These are phyloP conservation scores for Champsocephalus gunnari DNA, from an alignment of 2,797 vertebrate species.

Conservation along the genomic window DNA sequence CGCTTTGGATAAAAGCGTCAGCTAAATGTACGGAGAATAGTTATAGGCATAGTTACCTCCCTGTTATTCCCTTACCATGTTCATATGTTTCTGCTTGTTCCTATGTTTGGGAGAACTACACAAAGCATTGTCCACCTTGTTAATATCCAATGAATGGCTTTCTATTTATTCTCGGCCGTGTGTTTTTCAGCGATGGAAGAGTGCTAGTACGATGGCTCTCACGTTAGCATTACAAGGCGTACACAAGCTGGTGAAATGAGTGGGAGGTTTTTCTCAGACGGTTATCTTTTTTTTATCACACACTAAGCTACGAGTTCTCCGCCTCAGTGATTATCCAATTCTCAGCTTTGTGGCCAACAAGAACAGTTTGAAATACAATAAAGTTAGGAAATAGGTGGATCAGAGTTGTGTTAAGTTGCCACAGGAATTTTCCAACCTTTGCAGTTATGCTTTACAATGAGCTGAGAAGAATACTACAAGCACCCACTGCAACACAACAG, in stretches of 20 bases:
- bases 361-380: background rate
- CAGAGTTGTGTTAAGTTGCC: background rate
- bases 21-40: background rate
- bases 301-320: background rate
- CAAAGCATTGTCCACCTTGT: background rate
- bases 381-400: background rate
- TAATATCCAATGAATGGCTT: slow-evolving; percentile 19
- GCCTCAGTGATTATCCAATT: background rate
- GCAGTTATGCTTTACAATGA: slow-evolving; percentile 11
- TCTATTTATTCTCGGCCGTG: slow-evolving; percentile 1
- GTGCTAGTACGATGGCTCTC: background rate
- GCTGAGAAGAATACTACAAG: too few species aligned
- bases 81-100: background rate
- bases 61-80: background rate
- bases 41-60: background rate
- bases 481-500: too few species aligned
- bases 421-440: slow-evolving; percentile 9
- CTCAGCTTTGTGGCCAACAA: background rate
- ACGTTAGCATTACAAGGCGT: background rate
- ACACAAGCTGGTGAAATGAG: slow-evolving; percentile 10
- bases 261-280: background rate
- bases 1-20: too few species aligned
- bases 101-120: background rate
- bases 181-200: slow-evolving; percentile 15
- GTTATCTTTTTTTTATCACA: slow-evolving; percentile 24